phyloP scores from a whole-genome alignment of 2,113 vertebrate genomes.

The Peromyscus polionotus region DNA sequence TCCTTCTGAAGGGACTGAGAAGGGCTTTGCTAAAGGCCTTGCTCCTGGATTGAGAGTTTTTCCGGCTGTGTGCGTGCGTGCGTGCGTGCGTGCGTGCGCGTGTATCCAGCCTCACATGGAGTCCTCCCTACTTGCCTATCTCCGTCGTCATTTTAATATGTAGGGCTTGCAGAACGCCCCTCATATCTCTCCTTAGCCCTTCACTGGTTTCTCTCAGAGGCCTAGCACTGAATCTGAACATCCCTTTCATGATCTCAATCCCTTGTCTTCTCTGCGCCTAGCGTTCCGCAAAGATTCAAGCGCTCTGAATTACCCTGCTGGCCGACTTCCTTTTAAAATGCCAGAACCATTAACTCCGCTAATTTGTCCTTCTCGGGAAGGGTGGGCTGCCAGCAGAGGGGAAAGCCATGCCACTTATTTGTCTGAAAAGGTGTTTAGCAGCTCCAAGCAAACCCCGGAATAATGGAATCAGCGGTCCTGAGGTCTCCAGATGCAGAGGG shows the following conservation, averaged over 20 bases:
- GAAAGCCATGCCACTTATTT: conserved; percentile 63
- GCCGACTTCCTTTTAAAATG: conserved; percentile 69
- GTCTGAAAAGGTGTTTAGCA: conserved; percentile 74
- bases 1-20: background rate
- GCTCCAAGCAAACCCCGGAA: conserved; percentile 76
- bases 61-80: no score
- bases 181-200: background rate
- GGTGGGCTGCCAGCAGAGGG: conserved; percentile 62
- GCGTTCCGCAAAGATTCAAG: background rate
- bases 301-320: background rate
- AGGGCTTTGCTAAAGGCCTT: background rate
- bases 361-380: conserved; percentile 45
- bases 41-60: background rate
- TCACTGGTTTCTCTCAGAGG: background rate
- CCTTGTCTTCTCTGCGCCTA: background rate
- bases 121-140: fast-evolving
- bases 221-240: background rate
- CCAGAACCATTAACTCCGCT: conserved; percentile 56
- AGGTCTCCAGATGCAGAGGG: conserved; percentile 69
- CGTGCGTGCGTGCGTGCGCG: no score
- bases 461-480: conserved; percentile 71
- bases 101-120: fast-evolving
- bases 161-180: background rate
- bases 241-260: conserved; percentile 21
- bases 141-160: background rate